Conservation (phyloP, 2,888 invertebrate species). For the Ormia ochracea region DNA sequence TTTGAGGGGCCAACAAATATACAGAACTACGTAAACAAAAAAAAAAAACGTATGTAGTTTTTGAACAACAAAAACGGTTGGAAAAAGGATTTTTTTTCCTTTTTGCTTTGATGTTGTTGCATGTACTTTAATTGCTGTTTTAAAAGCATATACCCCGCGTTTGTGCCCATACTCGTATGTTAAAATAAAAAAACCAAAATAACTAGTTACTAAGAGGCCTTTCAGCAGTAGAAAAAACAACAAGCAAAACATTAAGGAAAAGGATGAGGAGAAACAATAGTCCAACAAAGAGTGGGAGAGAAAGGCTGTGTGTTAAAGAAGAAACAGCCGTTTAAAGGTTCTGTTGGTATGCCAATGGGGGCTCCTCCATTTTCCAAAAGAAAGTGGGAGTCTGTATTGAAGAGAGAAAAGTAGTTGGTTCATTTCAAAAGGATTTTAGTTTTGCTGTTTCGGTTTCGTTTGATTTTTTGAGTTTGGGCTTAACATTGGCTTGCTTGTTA, state of each 20-base stretch:
- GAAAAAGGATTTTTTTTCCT: conserved; percentile 45
- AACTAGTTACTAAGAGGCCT: conserved; percentile 56
- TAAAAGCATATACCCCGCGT: conserved; percentile 61
- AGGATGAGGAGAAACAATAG: conserved; percentile 14
- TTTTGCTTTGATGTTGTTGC: conserved; percentile 60
- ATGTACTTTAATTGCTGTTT: conserved; percentile 62
- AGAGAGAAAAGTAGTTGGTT: conserved; percentile 27
- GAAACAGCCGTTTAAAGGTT: not conserved
- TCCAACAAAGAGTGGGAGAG: not conserved
- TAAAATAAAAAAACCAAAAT: conserved; percentile 19
- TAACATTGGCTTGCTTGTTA: conserved; percentile 54
- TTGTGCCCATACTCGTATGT: conserved; percentile 33
- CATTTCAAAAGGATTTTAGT: conserved; percentile 58
- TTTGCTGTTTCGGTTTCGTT: conserved; percentile 54
- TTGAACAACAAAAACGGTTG: conserved; percentile 33
- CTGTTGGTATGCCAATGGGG: not conserved
- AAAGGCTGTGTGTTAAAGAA: not conserved
- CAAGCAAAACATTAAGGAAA: conserved; percentile 31
- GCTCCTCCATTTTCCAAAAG: not conserved
- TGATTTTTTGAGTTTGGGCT: conserved; percentile 50
- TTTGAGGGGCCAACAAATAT: conserved; percentile 12
- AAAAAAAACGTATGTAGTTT: conserved; percentile 41
- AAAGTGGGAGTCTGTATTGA: conserved; percentile 31
- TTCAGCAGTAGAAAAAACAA: conserved; percentile 20
- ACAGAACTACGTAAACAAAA: conserved; percentile 19